Evolutionary conservation across 53 echinoderm and acorn worm species (phyloP).

Genomic region (Glandiceps talaboti): DNA sequence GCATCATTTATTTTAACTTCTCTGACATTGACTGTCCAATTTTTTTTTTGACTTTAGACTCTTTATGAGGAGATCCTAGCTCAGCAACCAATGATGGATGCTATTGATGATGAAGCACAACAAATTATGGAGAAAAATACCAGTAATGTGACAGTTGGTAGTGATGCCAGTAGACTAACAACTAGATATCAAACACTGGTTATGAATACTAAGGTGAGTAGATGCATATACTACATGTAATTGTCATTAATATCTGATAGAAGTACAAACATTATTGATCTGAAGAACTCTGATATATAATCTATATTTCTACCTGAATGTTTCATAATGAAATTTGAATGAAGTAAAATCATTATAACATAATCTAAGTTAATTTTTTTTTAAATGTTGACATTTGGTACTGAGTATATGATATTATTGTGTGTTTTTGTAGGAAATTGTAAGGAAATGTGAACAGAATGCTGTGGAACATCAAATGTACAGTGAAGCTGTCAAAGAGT

Average conservation of each 20-base stretch:
- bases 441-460: slow-evolving; percentile 44
- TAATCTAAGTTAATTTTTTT: no score
- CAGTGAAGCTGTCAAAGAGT: slow-evolving; percentile 31
- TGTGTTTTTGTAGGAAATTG: slow-evolving; percentile 34
- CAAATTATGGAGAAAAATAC: slow-evolving; percentile 54
- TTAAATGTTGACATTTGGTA: no score
- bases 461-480: slow-evolving; percentile 44
- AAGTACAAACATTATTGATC: no score
- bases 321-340: no score
- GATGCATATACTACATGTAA: no score
- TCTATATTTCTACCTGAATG: no score
- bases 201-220: slow-evolving; percentile 47
- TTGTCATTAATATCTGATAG: no score
- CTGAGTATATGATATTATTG: no score
- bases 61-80: slow-evolving; percentile 30
- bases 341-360: no score
- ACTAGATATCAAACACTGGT: slow-evolving; percentile 52
- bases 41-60: slow-evolving; percentile 15
- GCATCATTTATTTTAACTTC: no score
- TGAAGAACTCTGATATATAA: no score
- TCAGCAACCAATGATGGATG: slow-evolving; percentile 47
- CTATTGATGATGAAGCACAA: slow-evolving; percentile 45
- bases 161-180: slow-evolving; percentile 55
- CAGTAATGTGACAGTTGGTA: slow-evolving; percentile 64
- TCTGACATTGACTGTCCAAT: no score